Percentiles rank a stretch among this genome's conserved stretches.
phyloP scores from a whole-genome alignment of 2,888 invertebrate species.

The Tanytarsus gracilentus region DNA sequence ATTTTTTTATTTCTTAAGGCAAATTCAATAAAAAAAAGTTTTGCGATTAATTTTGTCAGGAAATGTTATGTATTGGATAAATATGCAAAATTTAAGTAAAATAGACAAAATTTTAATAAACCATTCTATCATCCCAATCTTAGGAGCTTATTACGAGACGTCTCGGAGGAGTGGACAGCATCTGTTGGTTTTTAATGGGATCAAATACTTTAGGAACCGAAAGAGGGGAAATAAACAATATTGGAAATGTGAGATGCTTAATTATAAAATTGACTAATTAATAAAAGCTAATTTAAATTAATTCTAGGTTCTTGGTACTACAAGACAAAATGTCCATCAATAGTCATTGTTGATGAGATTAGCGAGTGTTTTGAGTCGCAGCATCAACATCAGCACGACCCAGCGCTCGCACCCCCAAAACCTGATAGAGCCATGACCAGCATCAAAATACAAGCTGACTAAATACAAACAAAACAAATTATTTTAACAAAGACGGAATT shows the following conservation, averaged over 20 bases:
- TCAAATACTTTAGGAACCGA: constrained; percentile 43
- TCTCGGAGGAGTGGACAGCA: constrained; percentile 44
- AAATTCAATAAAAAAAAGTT: background rate
- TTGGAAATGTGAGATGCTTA: constrained; percentile 36
- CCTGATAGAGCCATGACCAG: background rate
- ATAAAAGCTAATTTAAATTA: constrained; percentile 33
- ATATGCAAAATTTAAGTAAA: no score
- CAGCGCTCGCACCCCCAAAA: constrained; percentile 26
- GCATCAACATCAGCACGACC: constrained; percentile 41
- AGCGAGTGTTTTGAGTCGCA: constrained; percentile 39
- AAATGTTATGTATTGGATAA: no score
- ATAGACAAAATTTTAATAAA: background rate
- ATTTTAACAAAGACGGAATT: background rate
- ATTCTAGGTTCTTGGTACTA: constrained; percentile 44
- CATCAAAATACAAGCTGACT: no score
- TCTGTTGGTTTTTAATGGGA: constrained; percentile 42
- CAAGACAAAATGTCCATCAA: constrained; percentile 43
- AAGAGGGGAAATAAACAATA: constrained; percentile 42
- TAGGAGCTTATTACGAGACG: constrained; percentile 38
- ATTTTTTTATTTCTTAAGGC: background rate
- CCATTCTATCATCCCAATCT: background rate
- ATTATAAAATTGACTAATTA: background rate
- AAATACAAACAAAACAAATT: no score
- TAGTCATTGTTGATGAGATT: constrained; percentile 42
- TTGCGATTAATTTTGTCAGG: no score